phyloP scores from a whole-genome alignment of 2,113 vertebrate genomes.

The Psephotus haematonotus region DNA sequence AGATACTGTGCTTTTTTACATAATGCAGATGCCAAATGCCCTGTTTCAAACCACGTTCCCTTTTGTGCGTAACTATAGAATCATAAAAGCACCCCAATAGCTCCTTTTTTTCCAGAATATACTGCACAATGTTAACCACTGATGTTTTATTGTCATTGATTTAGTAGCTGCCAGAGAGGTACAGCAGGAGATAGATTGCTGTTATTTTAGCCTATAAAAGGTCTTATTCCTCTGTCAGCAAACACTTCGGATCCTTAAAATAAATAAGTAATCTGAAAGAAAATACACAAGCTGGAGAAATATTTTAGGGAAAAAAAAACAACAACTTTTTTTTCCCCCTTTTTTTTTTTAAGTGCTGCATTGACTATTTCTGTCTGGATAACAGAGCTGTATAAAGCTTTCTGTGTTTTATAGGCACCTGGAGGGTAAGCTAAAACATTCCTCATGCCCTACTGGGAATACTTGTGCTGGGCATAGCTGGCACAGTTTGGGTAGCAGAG shows the following conservation, averaged over 20 bases:
- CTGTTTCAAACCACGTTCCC: not conserved
- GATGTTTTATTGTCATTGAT: conserved; percentile 55
- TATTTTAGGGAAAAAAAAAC: not conserved
- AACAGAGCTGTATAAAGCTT: not conserved
- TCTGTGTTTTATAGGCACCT: not conserved
- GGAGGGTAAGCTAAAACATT: not conserved
- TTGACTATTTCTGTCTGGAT: not conserved
- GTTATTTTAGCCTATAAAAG: conserved; percentile 57
- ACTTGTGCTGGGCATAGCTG: not conserved
- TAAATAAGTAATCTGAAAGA: conserved; percentile 37
- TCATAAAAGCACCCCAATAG: not conserved
- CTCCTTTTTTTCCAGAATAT: not conserved
- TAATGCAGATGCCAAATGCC: not conserved
- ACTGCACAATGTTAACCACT: conserved; percentile 8
- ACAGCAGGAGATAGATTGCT: conserved; percentile 46
- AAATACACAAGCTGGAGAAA: conserved; percentile 7
- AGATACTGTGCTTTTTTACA: not conserved
- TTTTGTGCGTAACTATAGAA: not conserved
- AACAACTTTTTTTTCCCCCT: not conserved
- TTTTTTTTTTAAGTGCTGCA: not conserved
- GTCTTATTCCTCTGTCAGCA: conserved; percentile 47
- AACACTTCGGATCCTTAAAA: conserved; percentile 48
- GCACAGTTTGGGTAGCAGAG: not conserved
- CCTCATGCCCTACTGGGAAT: not conserved
- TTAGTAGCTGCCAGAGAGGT: conserved; percentile 43